Conservation (phyloP, 2,797 vertebrate species). For the Melanogrammus aeglefinus region DNA sequence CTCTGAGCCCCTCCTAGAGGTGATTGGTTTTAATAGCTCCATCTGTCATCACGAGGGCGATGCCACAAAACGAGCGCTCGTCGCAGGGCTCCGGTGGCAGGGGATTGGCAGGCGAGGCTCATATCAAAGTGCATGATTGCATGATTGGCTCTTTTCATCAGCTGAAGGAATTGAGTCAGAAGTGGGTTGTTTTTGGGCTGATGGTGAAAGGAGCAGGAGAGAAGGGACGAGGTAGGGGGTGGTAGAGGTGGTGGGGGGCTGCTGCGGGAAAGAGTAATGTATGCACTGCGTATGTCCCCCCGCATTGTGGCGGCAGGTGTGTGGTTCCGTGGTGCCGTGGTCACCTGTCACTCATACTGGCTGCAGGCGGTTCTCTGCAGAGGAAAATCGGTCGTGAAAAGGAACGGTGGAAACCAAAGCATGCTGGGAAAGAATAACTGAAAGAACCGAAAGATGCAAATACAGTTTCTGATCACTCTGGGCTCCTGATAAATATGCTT, state of each 20-base stretch:
- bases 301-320: no score
- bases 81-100: conserved; percentile 33
- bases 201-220: not conserved
- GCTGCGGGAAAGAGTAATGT: no score
- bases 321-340: not conserved
- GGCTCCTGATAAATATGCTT: conserved; percentile 31
- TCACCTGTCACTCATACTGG: not conserved
- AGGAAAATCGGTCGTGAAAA: conserved; percentile 28
- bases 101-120: conserved; percentile 35
- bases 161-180: conserved; percentile 10
- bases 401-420: conserved; percentile 45
- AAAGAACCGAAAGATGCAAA: conserved; percentile 48
- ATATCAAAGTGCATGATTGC: conserved; percentile 14
- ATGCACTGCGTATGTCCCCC: no score
- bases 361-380: conserved; percentile 22
- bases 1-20: conserved; percentile 38
- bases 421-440: conserved; percentile 39
- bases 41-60: conserved; percentile 58
- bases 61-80: conserved; percentile 25
- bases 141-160: conserved; percentile 8
- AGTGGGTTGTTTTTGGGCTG: not conserved
- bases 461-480: conserved; percentile 38
- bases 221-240: not conserved
- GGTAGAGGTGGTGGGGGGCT: no score
- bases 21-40: conserved; percentile 58